Base-by-base conservation (phyloP, 1,140 invertebrate species). In the Macrobrachium rosenbergii region DNA sequence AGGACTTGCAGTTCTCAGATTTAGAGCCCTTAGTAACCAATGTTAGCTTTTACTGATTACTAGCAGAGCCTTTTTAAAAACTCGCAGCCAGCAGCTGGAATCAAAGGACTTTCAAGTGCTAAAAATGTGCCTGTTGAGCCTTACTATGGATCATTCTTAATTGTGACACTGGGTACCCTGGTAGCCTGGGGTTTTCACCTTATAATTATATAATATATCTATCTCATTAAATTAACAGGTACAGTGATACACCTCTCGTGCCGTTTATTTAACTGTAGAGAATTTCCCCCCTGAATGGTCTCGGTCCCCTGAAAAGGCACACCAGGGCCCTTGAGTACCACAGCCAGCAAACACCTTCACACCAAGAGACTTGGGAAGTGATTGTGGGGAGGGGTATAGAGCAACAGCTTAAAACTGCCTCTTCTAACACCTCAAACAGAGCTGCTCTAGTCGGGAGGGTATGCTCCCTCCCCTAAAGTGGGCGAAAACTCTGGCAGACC, bases 171-270 rank as follows among this genome's bases (percentile, higher is more conserved):
- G 58, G 84, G 77, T 69, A 67, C 67, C 84, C 84, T 76, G 63
- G 67, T 80, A 69, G 78, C 84, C 78, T 37, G 11, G 78, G 78
- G 67, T 72, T 58, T 79, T 63, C 67, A 76, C 58, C 85, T 87
- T 87, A 75, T 43, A 81, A 64, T 80, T 80, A 81, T 58, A 63
- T 87, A 81, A 83, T 81, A 52, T 82, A 87, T 76, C 43, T 83
- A 83, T 63, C 37, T 87, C 45, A 87, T 81, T 87, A 81, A 81
- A 87, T 87, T 87, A 87, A 69, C 85, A 87, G 85, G 85, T 87
- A 87, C 85, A 77, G 75, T 87, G 78, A 69, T 72, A 87, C 67
- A 87, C 78, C 78, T 76, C 76, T 87, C 64, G 78, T 79, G 78
- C 85, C 85, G 28, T 76, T 59, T 52, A 23, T 72, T 28, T 60